A percentile compares a stretch with the other conserved stretches of the same genome.
These are phyloP conservation scores for Chaenogobius annularis DNA, from an alignment of 2,113 vertebrate genomes.

Conservation along the genomic window DNA sequence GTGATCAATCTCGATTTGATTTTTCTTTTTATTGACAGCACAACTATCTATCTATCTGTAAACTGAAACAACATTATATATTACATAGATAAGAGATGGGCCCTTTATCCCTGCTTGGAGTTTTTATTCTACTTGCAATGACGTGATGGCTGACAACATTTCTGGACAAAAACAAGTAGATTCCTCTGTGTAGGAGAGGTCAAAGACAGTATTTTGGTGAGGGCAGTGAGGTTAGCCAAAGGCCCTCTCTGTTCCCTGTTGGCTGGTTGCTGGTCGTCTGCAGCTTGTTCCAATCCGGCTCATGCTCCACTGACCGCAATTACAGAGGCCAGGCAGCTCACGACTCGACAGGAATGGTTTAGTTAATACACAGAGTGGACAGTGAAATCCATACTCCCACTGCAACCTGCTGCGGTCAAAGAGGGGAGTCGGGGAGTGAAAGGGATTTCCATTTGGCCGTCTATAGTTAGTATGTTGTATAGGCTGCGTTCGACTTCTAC, in stretches of 20 bases:
- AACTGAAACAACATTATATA: no score
- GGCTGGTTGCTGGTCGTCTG: slow-evolving; percentile 12
- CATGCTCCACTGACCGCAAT: slow-evolving; percentile 73
- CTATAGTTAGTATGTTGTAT: no score
- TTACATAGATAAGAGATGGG: no score
- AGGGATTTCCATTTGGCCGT: not conserved
- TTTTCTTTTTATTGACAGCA: no score
- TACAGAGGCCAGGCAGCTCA: slow-evolving; percentile 68
- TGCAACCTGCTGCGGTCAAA: slow-evolving; percentile 1
- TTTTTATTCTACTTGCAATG: slow-evolving; percentile 10
- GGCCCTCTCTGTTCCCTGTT: slow-evolving; percentile 20
- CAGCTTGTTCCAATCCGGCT: slow-evolving; percentile 30
- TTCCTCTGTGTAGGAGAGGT: not conserved
- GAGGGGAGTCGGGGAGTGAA: not conserved
- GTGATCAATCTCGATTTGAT: no score
- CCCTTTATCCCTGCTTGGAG: not conserved
- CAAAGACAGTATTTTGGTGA: slow-evolving; percentile 34
- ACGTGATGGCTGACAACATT: slow-evolving; percentile 6
- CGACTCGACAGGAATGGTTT: slow-evolving; percentile 63
- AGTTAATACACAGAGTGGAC: slow-evolving; percentile 62
- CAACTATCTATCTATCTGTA: no score
- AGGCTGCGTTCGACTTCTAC: no score
- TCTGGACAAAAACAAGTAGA: not conserved
- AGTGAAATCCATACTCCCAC: slow-evolving; percentile 43
- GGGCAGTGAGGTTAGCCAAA: slow-evolving; percentile 57